These are phyloP conservation scores for Rissa tridactyla DNA, from an alignment of 2,113 vertebrate species.

Conservation along the genomic window DNA sequence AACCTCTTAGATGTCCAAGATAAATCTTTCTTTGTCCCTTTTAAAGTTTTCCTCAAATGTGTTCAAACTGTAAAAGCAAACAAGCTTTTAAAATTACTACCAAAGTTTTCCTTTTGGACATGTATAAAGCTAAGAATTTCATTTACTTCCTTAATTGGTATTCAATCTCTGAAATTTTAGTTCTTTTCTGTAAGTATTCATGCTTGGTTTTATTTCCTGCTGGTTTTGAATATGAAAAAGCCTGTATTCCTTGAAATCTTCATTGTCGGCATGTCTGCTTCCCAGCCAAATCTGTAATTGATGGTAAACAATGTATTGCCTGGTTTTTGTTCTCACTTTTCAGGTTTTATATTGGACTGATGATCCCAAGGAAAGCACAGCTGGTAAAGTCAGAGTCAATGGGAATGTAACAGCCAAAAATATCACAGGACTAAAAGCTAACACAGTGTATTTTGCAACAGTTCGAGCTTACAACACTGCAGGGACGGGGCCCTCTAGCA, in stretches of 20 bases:
- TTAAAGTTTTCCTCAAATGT: background rate
- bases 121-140: background rate
- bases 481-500: constrained; percentile 84
- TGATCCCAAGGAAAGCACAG: constrained; percentile 82
- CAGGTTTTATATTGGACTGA: constrained; percentile 90
- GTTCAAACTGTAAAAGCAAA: background rate
- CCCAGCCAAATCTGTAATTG: background rate
- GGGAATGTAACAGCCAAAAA: constrained; percentile 88
- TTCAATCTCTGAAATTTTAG: background rate
- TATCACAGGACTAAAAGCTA: constrained; percentile 84
- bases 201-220: background rate
- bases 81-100: background rate
- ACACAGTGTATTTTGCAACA: constrained; percentile 83
- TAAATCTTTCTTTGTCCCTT: background rate
- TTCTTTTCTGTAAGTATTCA: constrained; percentile 17
- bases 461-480: constrained; percentile 89
- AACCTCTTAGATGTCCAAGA: background rate
- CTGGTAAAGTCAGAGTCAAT: constrained; percentile 81
- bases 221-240: background rate
- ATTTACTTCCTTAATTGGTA: background rate
- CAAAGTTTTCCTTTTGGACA: background rate
- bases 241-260: background rate
- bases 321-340: background rate
- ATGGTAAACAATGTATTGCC: background rate
- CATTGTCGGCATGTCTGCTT: background rate